A percentile compares a stretch with the other conserved stretches of the same genome.
These are phyloP conservation scores for Odontesthes bonariensis DNA, from an alignment of 2,113 vertebrate genomes.

Conservation along the genomic window DNA sequence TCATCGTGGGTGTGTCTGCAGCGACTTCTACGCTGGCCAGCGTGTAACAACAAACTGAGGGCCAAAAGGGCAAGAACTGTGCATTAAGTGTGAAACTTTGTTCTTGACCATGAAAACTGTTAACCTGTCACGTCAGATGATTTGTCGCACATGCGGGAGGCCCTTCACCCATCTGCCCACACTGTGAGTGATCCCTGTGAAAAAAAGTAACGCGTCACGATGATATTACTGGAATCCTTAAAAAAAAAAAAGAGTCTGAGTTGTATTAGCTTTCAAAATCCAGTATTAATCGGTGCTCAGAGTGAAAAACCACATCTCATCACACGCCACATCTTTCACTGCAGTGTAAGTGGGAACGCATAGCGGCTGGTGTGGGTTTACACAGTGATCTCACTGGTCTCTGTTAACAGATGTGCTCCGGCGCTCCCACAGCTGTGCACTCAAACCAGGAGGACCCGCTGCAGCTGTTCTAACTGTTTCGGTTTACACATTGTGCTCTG, in stretches of 20 bases:
- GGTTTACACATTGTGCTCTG: constrained; percentile 48
- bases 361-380: constrained; percentile 41
- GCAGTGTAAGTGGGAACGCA: constrained; percentile 35
- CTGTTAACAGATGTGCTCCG: constrained; percentile 72
- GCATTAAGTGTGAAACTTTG: not conserved
- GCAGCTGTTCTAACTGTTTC: constrained; percentile 78
- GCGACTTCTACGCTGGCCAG: too few relatives aligned
- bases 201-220: not conserved
- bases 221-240: not conserved
- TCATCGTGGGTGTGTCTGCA: not conserved
- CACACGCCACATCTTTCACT: constrained; percentile 46
- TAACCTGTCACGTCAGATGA: not conserved
- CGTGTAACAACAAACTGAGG: not conserved
- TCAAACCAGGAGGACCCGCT: constrained; percentile 49
- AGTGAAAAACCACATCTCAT: constrained; percentile 24
- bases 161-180: too few relatives aligned
- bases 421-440: constrained; percentile 74
- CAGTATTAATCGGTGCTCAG: not conserved
- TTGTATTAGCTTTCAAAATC: not conserved
- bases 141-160: not conserved
- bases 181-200: too few relatives aligned
- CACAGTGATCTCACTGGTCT: constrained; percentile 59
- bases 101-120: not conserved
- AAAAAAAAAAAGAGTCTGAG: not conserved
- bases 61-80: not conserved